These are phyloP conservation scores for Trachymyrmex cornetzi DNA, from an alignment of 1,140 invertebrate genomes.

Conservation along the genomic window DNA sequence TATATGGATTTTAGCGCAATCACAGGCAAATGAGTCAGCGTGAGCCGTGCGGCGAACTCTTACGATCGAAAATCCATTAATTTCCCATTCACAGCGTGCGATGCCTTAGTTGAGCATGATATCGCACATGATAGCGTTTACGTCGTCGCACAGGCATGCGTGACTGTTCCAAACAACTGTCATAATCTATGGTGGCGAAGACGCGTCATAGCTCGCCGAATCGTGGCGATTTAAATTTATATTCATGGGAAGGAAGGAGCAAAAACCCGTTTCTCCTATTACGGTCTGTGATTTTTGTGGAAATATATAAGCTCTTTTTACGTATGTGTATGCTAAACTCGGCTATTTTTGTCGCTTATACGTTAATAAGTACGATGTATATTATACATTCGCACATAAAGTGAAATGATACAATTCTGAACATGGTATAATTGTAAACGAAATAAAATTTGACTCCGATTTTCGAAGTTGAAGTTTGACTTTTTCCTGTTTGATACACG, in stretches of 20 bases:
- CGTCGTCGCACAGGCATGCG: conserved; percentile 4
- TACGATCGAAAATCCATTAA: conserved; percentile 31
- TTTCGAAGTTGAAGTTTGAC: too few species aligned
- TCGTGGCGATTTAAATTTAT: not conserved
- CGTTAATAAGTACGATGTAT: not conserved
- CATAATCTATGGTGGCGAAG: conserved; percentile 1
- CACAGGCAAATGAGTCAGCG: conserved; percentile 29
- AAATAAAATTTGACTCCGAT: too few species aligned
- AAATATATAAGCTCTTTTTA: not conserved
- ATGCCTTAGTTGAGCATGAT: conserved; percentile 3
- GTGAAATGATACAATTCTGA: too few species aligned
- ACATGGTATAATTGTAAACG: too few species aligned
- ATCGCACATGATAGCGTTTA: conserved; percentile 39
- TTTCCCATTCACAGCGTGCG: not conserved
- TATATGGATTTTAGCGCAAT: conserved; percentile 6
- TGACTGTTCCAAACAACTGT: conserved; percentile 14
- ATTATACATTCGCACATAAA: not conserved
- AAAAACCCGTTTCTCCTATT: not conserved
- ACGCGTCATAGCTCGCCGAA: conserved; percentile 28
- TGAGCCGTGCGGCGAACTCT: not conserved
- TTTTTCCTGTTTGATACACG: too few species aligned
- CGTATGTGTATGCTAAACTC: not conserved
- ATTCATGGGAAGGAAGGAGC: not conserved
- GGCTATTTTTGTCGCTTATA: not conserved
- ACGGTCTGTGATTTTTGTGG: not conserved